Conservation (phyloP, 2,888 invertebrate species). For the Thera obeliscata region DNA sequence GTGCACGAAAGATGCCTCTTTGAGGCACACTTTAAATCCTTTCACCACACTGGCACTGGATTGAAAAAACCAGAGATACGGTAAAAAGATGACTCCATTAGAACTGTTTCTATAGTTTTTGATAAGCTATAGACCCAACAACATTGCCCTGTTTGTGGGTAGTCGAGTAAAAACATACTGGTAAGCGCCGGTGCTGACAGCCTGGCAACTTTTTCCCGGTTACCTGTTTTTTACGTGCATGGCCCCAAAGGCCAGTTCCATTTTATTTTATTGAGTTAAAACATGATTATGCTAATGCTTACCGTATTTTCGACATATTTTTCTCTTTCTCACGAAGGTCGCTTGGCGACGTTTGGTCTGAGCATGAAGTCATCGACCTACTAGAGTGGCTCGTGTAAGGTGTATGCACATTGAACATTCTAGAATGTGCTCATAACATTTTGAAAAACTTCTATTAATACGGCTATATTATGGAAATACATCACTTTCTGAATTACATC, state of each 20-base stretch:
- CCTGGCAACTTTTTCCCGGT: background rate
- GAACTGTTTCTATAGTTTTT: too few species aligned
- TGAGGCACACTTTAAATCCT: too few species aligned
- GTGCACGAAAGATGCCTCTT: too few species aligned
- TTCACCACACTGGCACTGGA: too few species aligned
- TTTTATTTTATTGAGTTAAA: constrained; percentile 59
- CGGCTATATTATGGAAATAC: too few species aligned
- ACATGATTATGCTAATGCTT: constrained; percentile 75
- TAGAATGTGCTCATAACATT: background rate
- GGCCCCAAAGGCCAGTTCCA: constrained; percentile 42
- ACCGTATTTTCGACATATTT: constrained; percentile 63
- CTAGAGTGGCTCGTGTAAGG: constrained; percentile 36
- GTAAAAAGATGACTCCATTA: too few species aligned
- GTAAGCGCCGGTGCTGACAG: background rate
- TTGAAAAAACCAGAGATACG: too few species aligned
- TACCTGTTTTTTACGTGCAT: constrained; percentile 17
- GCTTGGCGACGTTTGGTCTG: constrained; percentile 75
- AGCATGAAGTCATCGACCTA: constrained; percentile 65
- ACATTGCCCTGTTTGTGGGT: too few species aligned
- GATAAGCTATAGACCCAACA: too few species aligned
- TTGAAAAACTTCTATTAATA: too few species aligned
- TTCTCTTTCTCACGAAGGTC: constrained; percentile 71
- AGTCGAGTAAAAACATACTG: background rate
- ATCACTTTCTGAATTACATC: too few species aligned
- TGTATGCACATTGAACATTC: constrained; percentile 8